These are phyloP conservation scores for Quadriops clusia DNA, from an alignment of 2,888 invertebrate genomes.

Conservation along the genomic window DNA sequence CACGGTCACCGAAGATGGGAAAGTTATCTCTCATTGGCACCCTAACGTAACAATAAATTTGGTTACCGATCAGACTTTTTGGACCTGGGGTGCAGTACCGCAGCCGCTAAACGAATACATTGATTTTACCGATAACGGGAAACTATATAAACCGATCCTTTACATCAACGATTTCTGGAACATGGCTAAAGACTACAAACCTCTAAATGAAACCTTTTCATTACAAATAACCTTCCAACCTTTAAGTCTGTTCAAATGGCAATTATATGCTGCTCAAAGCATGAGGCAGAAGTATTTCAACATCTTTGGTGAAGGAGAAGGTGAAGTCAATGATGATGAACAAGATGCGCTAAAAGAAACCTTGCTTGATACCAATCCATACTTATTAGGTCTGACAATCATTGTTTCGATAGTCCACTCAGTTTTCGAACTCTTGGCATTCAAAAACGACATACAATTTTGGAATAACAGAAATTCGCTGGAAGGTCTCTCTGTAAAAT, in stretches of 20 bases:
- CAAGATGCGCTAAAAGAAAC: slow-evolving; percentile 89
- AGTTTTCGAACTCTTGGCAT: slow-evolving; percentile 94
- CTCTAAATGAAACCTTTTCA: slow-evolving; percentile 67
- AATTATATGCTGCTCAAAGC: slow-evolving; percentile 92
- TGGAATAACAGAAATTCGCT: slow-evolving; percentile 96
- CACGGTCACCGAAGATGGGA: slow-evolving; percentile 68
- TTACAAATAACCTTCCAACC: slow-evolving; percentile 75
- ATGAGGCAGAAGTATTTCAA: slow-evolving; percentile 84
- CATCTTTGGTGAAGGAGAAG: slow-evolving; percentile 53
- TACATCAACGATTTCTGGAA: slow-evolving; percentile 99
- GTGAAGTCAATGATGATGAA: slow-evolving; percentile 74
- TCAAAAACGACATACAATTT: slow-evolving; percentile 99
- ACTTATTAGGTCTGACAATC: slow-evolving; percentile 82
- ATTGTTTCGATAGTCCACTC: slow-evolving; percentile 91
- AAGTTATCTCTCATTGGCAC: slow-evolving; percentile 97
- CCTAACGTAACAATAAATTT: slow-evolving; percentile 94
- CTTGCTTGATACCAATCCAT: slow-evolving; percentile 92
- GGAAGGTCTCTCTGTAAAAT: slow-evolving; percentile 94
- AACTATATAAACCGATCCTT: slow-evolving; percentile 84
- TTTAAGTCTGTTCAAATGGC: slow-evolving; percentile 93
- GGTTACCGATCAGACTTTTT: slow-evolving; percentile 90
- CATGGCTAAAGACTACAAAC: slow-evolving; percentile 85
- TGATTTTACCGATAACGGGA: slow-evolving; percentile 74
- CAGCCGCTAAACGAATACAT: slow-evolving; percentile 87
- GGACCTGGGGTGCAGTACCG: slow-evolving; percentile 85